Evolutionary conservation across 2,113 vertebrate genomes (phyloP), one percentile per base, ranked within the genome.

Genomic region (Excalfactoria chinensis): DNA sequence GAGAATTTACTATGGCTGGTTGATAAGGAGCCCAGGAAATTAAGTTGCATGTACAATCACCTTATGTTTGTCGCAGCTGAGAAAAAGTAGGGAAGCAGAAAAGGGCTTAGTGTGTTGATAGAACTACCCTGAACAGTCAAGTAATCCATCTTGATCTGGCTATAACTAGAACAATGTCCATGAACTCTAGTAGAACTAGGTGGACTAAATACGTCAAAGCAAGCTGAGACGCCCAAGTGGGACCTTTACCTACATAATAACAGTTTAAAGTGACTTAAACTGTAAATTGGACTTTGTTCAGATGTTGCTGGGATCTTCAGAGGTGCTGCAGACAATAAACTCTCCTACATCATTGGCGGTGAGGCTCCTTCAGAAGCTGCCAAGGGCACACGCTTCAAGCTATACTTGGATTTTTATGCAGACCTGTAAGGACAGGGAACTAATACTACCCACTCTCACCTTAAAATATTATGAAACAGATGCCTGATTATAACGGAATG

Each of bases 381-480:
- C 17, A 21, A 26, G 44, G 2, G 0, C 20, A 60, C 2, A 5
- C n/a, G 26, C 30, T 84, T 88, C 3, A 1, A 12, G 58, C 4
- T 3, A 8, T 43, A 20, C 32, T 62, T 56, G 17, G 13, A 74
- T 60, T 91, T 91, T 86, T 71, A 69, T 17, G 59, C 46, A 66
- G 13, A 19, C 14, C 6, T 53, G 11, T 30, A 75, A 66, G 21
- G 56, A 55, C 30, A 83, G 17, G 20, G 14, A 25, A 71, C 22
- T 73, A 48, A 30, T 64, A 63, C 20, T 55, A 62, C 15, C 67
- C 8, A n/a, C 1, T 37, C 20, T 73, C 25, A 20, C 58, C 35
- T 59, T 59, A 72, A 67, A 28, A 8, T 23, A 67, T 8, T 34
- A 34, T 11, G 30, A 69, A 69, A 53, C 7, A 89, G 26, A 35